Percentiles rank a stretch among this genome's conserved stretches.
These are phyloP conservation scores for Polyergus mexicanus DNA, from an alignment of 1,140 invertebrate genomes.

Conservation along the genomic window DNA sequence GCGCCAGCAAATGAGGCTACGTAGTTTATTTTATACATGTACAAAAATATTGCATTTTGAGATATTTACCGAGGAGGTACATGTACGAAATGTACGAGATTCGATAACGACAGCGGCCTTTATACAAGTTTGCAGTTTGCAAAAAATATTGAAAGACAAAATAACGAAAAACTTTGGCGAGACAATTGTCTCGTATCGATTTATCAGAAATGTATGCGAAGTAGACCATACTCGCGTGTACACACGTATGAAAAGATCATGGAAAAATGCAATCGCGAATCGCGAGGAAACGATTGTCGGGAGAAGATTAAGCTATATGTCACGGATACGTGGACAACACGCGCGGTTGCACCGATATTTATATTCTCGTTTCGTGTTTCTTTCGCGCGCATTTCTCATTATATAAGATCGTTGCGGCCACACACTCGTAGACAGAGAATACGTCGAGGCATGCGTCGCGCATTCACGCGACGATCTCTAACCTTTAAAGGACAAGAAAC, in stretches of 20 bases:
- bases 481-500: slow-evolving; percentile 75
- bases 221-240: no score
- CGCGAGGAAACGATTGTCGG: background rate
- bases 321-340: background rate
- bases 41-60: background rate
- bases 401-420: slow-evolving; percentile 63
- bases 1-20: background rate
- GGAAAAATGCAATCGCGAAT: no score
- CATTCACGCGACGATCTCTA: slow-evolving; percentile 60
- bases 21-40: background rate
- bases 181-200: background rate
- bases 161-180: background rate
- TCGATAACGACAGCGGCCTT: background rate
- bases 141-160: background rate
- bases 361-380: slow-evolving; percentile 17
- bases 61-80: background rate
- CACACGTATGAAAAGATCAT: background rate
- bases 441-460: background rate
- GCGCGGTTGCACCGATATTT: background rate
- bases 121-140: background rate
- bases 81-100: background rate
- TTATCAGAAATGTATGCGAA: no score
- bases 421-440: background rate
- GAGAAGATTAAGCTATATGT: background rate
- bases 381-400: slow-evolving; percentile 62